Evolutionary conservation across 2,113 vertebrate genomes (phyloP), one percentile per base, ranked within the genome.

Genomic region (Polypterus bichir): DNA sequence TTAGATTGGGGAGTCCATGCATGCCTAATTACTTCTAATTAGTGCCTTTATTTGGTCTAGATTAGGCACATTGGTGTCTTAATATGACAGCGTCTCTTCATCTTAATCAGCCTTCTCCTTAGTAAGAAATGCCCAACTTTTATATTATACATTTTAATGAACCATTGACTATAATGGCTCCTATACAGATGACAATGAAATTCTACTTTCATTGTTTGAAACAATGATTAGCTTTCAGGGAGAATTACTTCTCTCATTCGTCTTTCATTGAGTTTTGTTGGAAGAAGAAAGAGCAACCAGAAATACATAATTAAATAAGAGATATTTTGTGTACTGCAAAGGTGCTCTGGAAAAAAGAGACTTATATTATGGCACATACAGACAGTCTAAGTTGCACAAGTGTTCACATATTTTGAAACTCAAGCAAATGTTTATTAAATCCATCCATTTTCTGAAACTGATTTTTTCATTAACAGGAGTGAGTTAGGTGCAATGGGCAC

Each of bases 91-190:
- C 57, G 59, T 66, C 49, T 71, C 63, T 67, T 76, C 61, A 67
- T 71, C 64, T 68, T 62, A 70, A 74, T 76, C 72, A 64, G 62
- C 47, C 54, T 60, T 72, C 61, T 5, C 60, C 57, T 54, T 63
- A 44, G 46, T 62, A 5, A 65, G 61, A 69, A 69, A 61, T 64
- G 63, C 57, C 69, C 64, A 64, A 63, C 63, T 68, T 71, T 73
- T 65, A 70, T 66, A 68, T 62, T 53, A 51, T 51, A 51, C 66
- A 64, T 67, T 66, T 66, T 68, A 57, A 74, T 49, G 48, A 62
- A 63, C 67, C 71, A 70, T 70, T 74, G 76, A 76, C 63, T 64
- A 70, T 75, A 69, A 77, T 74, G 73, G 77, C 64, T 69, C 69
- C 54, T 68, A 63, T 69, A 69, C 69, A 68, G 71, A 63, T 72